A percentile compares a stretch with the other conserved stretches of the same genome.
phyloP scores from a whole-genome alignment of 2,797 vertebrate species.

The Potorous gilbertii region DNA sequence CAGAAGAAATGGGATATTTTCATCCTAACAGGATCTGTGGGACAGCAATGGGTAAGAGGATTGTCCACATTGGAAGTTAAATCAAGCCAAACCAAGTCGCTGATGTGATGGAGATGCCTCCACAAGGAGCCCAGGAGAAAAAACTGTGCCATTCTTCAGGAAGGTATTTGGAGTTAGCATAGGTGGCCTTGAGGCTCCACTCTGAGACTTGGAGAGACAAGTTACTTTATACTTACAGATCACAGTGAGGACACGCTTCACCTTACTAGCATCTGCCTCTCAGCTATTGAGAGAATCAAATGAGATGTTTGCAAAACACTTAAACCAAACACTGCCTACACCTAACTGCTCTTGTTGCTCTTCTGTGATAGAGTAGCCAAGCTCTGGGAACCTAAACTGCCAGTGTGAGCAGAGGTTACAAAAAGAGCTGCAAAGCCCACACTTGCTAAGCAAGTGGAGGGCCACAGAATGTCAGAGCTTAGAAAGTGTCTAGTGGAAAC shows the following conservation, averaged over 20 bases:
- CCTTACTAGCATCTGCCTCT: not conserved
- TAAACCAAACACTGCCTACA: not conserved
- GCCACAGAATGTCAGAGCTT: not conserved
- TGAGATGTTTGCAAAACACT: not conserved
- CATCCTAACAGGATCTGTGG: not conserved
- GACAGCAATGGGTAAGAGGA: not conserved
- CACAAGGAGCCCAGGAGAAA: not conserved
- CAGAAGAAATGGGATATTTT: not conserved
- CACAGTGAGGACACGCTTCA: not conserved
- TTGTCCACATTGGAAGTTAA: not conserved
- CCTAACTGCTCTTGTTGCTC: accelerated
- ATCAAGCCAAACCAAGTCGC: not conserved
- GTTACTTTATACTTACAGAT: not conserved
- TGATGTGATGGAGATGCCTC: not conserved
- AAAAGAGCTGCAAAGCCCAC: not conserved
- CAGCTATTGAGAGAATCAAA: not conserved
- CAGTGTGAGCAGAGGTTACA: not conserved
- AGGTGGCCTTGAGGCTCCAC: not conserved
- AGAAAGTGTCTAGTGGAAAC: not conserved
- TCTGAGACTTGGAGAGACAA: not conserved
- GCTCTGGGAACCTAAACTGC: not conserved
- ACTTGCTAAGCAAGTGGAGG: too few relatives aligned
- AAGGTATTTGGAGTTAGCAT: not conserved
- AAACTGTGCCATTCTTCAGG: not conserved
- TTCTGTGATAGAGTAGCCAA: not conserved